Conservation (phyloP, 2,113 vertebrate genomes). For the Catagonus wagneri region DNA sequence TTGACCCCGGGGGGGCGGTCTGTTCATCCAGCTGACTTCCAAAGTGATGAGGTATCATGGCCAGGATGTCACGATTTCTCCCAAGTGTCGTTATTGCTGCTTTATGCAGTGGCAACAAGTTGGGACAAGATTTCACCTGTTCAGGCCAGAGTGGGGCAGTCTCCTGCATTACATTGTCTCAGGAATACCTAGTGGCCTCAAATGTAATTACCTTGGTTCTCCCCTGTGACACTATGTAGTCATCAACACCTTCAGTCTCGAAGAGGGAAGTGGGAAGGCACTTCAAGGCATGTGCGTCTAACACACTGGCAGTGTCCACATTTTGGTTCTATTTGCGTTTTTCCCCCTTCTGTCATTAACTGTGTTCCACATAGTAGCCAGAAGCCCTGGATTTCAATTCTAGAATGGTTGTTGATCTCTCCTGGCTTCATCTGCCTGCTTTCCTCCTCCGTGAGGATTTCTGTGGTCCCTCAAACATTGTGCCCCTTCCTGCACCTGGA, state of each 20-base stretch:
- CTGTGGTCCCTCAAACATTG: rapidly evolving
- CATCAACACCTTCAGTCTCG: not conserved
- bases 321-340: not conserved
- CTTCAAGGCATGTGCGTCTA: not conserved
- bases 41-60: not conserved
- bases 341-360: no score
- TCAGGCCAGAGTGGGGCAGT: not conserved
- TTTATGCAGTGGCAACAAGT: rapidly evolving
- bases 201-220: rapidly evolving
- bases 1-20: rapidly evolving
- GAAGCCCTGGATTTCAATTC: not conserved
- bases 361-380: rapidly evolving
- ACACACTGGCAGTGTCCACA: rapidly evolving
- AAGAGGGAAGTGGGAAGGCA: not conserved
- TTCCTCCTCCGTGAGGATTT: not conserved
- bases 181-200: not conserved
- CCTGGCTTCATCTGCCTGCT: not conserved
- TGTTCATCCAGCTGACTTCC: not conserved
- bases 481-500: not conserved
- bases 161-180: not conserved
- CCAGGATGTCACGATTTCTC: not conserved
- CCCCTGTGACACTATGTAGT: not conserved
- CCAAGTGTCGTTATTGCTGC: not conserved
- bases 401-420: no score
- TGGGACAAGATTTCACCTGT: not conserved